phyloP scores from a whole-genome alignment of 1,140 invertebrate genomes.

The Drosophila nasuta region DNA sequence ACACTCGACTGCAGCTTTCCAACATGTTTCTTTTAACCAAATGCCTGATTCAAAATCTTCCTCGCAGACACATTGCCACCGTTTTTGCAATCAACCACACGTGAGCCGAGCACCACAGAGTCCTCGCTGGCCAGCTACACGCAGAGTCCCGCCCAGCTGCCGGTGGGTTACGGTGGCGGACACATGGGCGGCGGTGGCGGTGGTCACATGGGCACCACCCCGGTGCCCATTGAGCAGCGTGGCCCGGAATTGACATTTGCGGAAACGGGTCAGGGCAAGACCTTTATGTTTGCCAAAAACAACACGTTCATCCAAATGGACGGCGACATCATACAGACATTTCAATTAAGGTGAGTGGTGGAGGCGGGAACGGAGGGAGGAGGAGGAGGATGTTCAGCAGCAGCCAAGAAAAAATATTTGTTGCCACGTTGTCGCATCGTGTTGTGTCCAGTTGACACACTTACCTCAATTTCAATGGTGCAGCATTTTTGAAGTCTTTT shows the following conservation, averaged over 20 bases:
- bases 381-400: neutral
- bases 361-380: neutral
- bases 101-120: conserved; percentile 85
- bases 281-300: conserved; percentile 94
- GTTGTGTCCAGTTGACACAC: conserved; percentile 23
- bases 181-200: conserved; percentile 50
- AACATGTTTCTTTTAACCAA: neutral
- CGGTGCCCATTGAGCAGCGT: conserved; percentile 89
- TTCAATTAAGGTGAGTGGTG: conserved; percentile 90
- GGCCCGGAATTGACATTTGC: conserved; percentile 92
- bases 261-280: conserved; percentile 91
- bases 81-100: conserved; percentile 86
- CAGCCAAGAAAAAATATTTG: neutral
- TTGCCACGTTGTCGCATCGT: no score
- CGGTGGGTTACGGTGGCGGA: conserved; percentile 45
- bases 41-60: conserved; percentile 7
- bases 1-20: no score
- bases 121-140: conserved; percentile 84
- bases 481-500: conserved; percentile 51
- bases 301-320: conserved; percentile 95
- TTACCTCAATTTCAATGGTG: conserved; percentile 51
- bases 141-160: conserved; percentile 56
- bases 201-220: conserved; percentile 72
- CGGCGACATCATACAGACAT: conserved; percentile 93
- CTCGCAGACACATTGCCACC: conserved; percentile 79